Evolutionary conservation across 2,797 vertebrate species (phyloP).

Genomic region (Philypnodon macrostomus): DNA sequence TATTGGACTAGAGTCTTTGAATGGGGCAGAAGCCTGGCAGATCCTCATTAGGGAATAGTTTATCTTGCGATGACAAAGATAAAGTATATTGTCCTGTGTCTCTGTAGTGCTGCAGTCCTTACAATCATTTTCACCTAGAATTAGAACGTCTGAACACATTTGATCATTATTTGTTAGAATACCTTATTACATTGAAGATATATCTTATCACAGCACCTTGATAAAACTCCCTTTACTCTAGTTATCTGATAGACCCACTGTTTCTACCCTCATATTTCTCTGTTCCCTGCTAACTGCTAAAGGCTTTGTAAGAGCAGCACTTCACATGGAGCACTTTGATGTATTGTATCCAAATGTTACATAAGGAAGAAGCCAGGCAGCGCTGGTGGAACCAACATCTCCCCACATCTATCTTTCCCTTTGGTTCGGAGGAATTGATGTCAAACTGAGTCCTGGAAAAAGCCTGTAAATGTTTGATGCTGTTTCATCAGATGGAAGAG

Average conservation of each 20-base stretch:
- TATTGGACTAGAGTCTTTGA: slow-evolving; percentile 29
- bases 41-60: slow-evolving; percentile 47
- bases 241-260: slow-evolving; percentile 1
- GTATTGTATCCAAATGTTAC: slow-evolving; percentile 33
- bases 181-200: slow-evolving; percentile 27
- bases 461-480: slow-evolving; percentile 64
- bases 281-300: not conserved
- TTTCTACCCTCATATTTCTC: slow-evolving; percentile 10
- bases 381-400: slow-evolving; percentile 26
- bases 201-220: slow-evolving; percentile 15
- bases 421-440: slow-evolving; percentile 30
- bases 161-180: slow-evolving; percentile 31
- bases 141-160: not conserved
- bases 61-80: slow-evolving; percentile 53
- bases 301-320: slow-evolving; percentile 9
- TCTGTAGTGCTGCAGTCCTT: slow-evolving; percentile 2
- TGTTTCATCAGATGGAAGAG: slow-evolving; percentile 46
- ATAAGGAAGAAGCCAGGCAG: slow-evolving; percentile 25
- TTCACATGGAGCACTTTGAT: slow-evolving; percentile 36
- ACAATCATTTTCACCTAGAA: slow-evolving; percentile 10
- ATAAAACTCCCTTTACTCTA: slow-evolving; percentile 9
- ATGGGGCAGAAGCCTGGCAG: slow-evolving; percentile 31
- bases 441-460: slow-evolving; percentile 58
- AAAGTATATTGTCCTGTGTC: slow-evolving; percentile 26
- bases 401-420: slow-evolving; percentile 5